Conservation (phyloP, 2,888 invertebrate genomes). For the Tillus elongatus region DNA sequence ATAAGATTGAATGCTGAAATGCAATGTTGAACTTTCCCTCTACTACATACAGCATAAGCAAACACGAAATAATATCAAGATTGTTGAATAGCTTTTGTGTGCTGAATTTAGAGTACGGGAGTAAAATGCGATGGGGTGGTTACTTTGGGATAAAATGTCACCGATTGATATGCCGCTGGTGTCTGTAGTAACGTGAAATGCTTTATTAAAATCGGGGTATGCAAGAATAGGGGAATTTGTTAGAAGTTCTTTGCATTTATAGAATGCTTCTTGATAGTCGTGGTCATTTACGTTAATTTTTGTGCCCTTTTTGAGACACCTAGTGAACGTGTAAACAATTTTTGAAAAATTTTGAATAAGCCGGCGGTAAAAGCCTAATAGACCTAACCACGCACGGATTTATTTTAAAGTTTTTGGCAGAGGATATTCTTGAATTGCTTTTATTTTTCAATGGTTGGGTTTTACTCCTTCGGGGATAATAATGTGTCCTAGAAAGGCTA, state of each 20-base stretch:
- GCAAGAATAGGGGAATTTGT: slow-evolving; percentile 10
- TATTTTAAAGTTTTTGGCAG: slow-evolving; percentile 17
- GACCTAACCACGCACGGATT: slow-evolving; percentile 21
- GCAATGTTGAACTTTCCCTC: no score
- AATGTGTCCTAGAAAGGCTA: slow-evolving; percentile 12
- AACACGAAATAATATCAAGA: no score
- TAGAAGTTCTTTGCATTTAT: slow-evolving; percentile 11
- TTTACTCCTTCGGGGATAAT: slow-evolving; percentile 9
- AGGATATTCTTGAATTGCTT: slow-evolving; percentile 16
- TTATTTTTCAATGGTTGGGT: slow-evolving; percentile 12
- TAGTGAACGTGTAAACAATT: slow-evolving; percentile 18
- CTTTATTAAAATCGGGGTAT: slow-evolving; percentile 11
- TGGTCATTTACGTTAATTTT: slow-evolving; percentile 2
- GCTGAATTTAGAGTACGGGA: slow-evolving; percentile 12
- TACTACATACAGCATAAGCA: no score
- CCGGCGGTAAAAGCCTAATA: slow-evolving; percentile 19
- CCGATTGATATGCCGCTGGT: slow-evolving; percentile 10
- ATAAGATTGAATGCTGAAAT: no score
- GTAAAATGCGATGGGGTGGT: slow-evolving; percentile 11
- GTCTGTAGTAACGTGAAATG: slow-evolving; percentile 12
- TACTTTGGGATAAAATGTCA: slow-evolving; percentile 18
- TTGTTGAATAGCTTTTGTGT: slow-evolving; percentile 12
- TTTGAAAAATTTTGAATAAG: slow-evolving; percentile 18
- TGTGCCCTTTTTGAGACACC: slow-evolving; percentile 13
- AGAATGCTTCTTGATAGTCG: slow-evolving; percentile 4